These are phyloP conservation scores for Haliclystus octoradiatus DNA, from an alignment of 30 jellyfish, hydroid and myxozoan genomes.

Conservation along the genomic window DNA sequence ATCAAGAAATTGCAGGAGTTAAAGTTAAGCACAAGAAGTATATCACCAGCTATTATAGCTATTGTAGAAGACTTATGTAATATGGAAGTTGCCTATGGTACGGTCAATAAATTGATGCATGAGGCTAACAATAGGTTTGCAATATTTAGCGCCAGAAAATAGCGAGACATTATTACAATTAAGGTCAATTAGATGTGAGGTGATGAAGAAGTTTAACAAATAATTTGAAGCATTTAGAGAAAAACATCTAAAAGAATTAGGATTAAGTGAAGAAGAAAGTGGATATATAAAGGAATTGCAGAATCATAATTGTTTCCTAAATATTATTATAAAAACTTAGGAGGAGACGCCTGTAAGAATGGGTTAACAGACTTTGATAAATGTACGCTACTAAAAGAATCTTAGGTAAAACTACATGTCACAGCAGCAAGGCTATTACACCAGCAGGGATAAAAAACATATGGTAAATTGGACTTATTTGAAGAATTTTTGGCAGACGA, in stretches of 20 bases:
- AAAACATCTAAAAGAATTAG: too few species aligned
- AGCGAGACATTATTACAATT: neutral
- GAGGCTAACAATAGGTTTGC: conserved; percentile 4
- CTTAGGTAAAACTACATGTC: neutral
- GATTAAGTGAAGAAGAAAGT: neutral
- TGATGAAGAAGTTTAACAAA: conserved; percentile 1
- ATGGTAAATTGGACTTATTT: conserved; percentile 8
- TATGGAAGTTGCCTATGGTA: conserved; percentile 7
- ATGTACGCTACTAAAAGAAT: neutral
- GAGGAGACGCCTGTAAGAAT: conserved; percentile 10
- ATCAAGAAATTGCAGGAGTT: too few species aligned
- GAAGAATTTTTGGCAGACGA: conserved; percentile 11
- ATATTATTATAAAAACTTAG: conserved; percentile 8
- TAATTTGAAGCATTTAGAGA: too few species aligned
- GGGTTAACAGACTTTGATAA: conserved; percentile 8
- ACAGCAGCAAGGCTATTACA: conserved; percentile 11
- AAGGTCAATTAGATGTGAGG: conserved; percentile 6
- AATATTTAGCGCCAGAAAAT: neutral
- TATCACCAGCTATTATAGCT: conserved; percentile 6
- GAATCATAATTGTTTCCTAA: conserved; percentile 10
- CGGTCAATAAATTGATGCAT: conserved; percentile 7
- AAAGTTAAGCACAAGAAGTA: too few species aligned
- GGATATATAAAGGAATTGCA: neutral
- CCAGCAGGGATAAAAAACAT: conserved; percentile 15
- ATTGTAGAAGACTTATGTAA: conserved; percentile 7